Percentiles rank a stretch among this genome's conserved stretches.
phyloP scores from a whole-genome alignment of 2,113 vertebrate genomes.

The Egretta garzetta region DNA sequence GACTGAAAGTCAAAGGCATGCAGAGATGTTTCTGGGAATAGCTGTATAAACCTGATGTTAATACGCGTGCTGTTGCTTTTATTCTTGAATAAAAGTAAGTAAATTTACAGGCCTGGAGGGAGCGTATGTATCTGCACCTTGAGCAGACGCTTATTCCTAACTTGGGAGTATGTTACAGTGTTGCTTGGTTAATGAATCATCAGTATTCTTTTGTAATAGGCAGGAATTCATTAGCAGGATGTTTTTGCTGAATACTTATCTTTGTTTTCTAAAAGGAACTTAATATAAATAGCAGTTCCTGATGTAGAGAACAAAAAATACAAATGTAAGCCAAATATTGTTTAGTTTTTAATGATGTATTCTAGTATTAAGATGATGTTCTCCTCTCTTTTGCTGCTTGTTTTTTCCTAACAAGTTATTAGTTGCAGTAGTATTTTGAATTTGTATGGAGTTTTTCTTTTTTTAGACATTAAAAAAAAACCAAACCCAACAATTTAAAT shows the following conservation, averaged over 20 bases:
- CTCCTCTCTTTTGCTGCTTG: not conserved
- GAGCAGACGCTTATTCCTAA: not conserved
- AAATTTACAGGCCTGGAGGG: not conserved
- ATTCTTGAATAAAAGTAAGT: not conserved
- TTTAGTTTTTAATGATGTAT: not conserved
- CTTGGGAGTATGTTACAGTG: not conserved
- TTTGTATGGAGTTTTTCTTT: not conserved
- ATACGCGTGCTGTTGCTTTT: not conserved
- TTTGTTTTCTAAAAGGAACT: not conserved
- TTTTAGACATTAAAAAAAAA: not conserved
- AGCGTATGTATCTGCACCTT: not conserved
- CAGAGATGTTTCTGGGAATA: not conserved
- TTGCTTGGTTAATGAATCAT: not conserved
- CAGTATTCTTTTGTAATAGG: not conserved
- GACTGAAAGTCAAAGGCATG: not conserved
- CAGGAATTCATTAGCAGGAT: not conserved
- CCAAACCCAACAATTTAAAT: not conserved
- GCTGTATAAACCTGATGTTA: not conserved
- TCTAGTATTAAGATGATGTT: not conserved
- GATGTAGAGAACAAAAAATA: not conserved
- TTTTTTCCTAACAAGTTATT: not conserved
- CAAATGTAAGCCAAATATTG: not conserved
- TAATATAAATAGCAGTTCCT: not conserved
- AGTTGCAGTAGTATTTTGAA: not conserved
- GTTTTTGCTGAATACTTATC: not conserved